phyloP scores from a whole-genome alignment of 35 echinoderm and acorn worm genomes.

The Antedon bifida region DNA sequence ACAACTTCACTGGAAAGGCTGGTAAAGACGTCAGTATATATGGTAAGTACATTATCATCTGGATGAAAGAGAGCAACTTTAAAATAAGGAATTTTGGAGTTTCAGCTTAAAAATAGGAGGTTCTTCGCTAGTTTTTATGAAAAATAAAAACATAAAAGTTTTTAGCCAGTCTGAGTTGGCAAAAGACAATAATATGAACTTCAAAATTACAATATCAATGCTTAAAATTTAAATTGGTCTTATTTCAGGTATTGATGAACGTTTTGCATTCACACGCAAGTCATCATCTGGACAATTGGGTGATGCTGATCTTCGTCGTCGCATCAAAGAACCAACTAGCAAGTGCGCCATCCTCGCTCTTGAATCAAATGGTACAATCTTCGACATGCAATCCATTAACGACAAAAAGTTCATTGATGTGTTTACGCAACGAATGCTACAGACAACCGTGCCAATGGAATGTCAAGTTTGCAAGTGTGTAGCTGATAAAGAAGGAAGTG shows the following conservation, averaged over 20 bases:
- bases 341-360: slow-evolving; percentile 37
- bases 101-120: too few species aligned
- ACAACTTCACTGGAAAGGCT: slow-evolving; percentile 1
- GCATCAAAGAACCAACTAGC: slow-evolving; percentile 29
- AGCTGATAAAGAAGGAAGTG: slow-evolving; percentile 15
- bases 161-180: too few species aligned
- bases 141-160: too few species aligned
- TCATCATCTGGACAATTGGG: slow-evolving; percentile 13
- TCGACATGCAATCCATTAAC: slow-evolving; percentile 26
- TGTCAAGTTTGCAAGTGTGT: slow-evolving; percentile 58
- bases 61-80: too few species aligned
- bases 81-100: too few species aligned
- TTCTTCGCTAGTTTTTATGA: too few species aligned
- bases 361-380: slow-evolving; percentile 61
- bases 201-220: too few species aligned
- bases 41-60: neutral
- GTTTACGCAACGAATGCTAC: slow-evolving; percentile 47
- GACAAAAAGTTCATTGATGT: slow-evolving; percentile 61
- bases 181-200: too few species aligned
- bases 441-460: slow-evolving; percentile 19
- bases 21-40: neutral
- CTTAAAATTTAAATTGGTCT: neutral
- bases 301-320: slow-evolving; percentile 17
- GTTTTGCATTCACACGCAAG: slow-evolving; percentile 58
- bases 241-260: slow-evolving; percentile 37